Evolutionary conservation across 1,140 invertebrate genomes (phyloP).

Genomic region (Hormaphis cornu): DNA sequence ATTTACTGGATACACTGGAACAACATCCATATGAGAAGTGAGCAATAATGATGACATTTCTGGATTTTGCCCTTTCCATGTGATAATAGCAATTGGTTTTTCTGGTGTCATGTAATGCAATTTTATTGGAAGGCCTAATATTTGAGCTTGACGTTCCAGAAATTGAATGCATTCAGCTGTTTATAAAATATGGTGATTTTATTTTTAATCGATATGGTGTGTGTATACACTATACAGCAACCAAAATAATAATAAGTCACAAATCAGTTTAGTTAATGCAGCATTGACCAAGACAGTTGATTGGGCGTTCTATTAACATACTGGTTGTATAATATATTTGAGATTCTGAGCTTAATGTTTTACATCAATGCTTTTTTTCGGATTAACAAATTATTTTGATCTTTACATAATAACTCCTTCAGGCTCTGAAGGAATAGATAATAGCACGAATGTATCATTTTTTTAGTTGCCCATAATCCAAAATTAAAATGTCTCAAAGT

Average conservation of each 20-base stretch:
- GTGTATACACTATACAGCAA: not conserved
- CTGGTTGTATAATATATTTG: no score
- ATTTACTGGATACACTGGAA: slow-evolving; percentile 73
- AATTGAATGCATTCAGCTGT: slow-evolving; percentile 62
- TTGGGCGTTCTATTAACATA: no score
- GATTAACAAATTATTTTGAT: no score
- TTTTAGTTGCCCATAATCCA: no score
- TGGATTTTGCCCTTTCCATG: slow-evolving; percentile 65
- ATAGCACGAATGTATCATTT: no score
- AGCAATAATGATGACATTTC: slow-evolving; percentile 62
- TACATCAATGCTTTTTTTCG: no score
- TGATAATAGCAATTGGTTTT: slow-evolving; percentile 76
- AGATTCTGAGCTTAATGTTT: no score
- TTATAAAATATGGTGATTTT: slow-evolving; percentile 38
- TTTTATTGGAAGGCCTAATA: slow-evolving; percentile 53
- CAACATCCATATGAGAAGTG: slow-evolving; percentile 92
- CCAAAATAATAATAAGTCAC: not conserved
- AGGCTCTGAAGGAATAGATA: no score
- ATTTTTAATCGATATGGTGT: not conserved
- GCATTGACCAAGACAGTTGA: no score
- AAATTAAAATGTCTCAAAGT: no score
- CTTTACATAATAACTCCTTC: no score
- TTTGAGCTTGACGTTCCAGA: slow-evolving; percentile 56
- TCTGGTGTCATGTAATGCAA: slow-evolving; percentile 49
- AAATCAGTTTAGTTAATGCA: not conserved